Base-by-base conservation (phyloP, 2,888 invertebrate genomes). In the Caprella mutica region DNA sequence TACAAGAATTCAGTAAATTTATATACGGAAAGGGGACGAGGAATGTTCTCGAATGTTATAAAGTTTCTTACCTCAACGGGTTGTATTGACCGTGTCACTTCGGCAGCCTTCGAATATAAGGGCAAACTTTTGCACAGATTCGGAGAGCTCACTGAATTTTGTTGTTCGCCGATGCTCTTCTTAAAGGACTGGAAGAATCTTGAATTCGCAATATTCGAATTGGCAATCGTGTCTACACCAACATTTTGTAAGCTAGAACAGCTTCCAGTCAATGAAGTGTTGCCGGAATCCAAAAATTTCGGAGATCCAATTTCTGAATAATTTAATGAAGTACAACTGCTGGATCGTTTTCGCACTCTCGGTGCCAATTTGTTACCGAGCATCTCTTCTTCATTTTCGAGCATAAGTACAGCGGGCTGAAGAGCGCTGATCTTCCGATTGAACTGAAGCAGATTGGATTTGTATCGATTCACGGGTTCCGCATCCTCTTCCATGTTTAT, bases 381-480 rank as follows among this genome's bases (percentile, higher is more conserved):
- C 2, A 55, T 38, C 35, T 58, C 58, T 8, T 55, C 55, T 23
- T 33, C 26, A 21, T 48, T 48, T 30, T 48, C 48, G 30, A 48
- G 48, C n/a, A 48, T 19, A 29, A 61, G 39, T 26, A 59, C 35
- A 9, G 61, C 56, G n/a, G 59, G 46, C 24, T 57, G 62, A 17
- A 51, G 33, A 19, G 51, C 53, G 51, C 62, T 63, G 46, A 60
- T 56, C 50, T 64, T 64, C 1, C 58, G 55, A 27, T 64, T 64
- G 33, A 64, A 64, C 19, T 64, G 60, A 8, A 55, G n/a, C 12
- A 64, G 50, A n/a, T 64, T 64, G 33, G 55, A 57, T 33, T 55
- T 26, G 35, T 64, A 64, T 4, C 58, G 40, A 17, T 43, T 42
- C n/a, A 30, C 29, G 3, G 30, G 48, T 19, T 48, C 30, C 24